Conservation (phyloP, 2,797 vertebrate genomes). For the Phoebastria nigripes region DNA sequence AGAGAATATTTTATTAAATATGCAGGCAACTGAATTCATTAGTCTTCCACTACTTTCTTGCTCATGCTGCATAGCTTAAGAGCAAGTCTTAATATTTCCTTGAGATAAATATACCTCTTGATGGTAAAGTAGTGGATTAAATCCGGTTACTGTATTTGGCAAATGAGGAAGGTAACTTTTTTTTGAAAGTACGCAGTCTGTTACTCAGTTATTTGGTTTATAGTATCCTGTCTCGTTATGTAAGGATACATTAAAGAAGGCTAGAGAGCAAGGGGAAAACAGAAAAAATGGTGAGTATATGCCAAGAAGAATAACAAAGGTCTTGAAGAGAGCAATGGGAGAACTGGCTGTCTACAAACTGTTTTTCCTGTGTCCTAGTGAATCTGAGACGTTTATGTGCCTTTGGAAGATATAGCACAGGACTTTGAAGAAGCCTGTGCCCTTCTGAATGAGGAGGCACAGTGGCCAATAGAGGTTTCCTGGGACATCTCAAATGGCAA, state of each 20-base stretch:
- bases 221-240: background rate
- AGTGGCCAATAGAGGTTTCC: background rate
- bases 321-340: background rate
- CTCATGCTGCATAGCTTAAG: background rate
- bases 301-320: background rate
- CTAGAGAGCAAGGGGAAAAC: background rate
- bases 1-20: constrained; percentile 13
- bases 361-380: background rate
- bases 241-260: background rate
- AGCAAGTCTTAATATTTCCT: background rate
- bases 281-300: background rate
- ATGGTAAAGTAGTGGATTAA: background rate
- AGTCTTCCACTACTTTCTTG: background rate
- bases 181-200: background rate
- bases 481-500: background rate
- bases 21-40: constrained; percentile 26
- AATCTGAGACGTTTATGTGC: background rate
- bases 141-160: background rate
- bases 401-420: background rate
- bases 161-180: background rate
- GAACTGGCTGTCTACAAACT: background rate
- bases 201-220: background rate
- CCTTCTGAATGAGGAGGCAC: background rate
- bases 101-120: background rate
- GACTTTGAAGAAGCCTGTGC: background rate